phyloP scores from a whole-genome alignment of 1,140 invertebrate genomes.

The Sitophilus oryzae region DNA sequence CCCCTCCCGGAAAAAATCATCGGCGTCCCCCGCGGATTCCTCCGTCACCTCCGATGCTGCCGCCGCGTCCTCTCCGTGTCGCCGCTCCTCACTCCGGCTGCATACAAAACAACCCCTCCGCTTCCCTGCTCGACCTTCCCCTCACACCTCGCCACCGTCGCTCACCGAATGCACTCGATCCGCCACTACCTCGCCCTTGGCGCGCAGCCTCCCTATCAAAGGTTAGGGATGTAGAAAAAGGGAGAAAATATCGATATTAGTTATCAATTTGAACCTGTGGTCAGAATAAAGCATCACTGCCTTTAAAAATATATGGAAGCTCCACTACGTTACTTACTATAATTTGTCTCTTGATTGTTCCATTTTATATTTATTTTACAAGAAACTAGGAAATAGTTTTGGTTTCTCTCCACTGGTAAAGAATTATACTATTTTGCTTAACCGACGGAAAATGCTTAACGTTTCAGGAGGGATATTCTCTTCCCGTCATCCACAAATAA shows the following conservation, averaged over 20 bases:
- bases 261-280: not conserved
- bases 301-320: not conserved
- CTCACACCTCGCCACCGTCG: not conserved
- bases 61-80: not conserved
- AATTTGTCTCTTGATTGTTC: too few species aligned
- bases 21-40: too few species aligned
- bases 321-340: not conserved
- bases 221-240: too few species aligned
- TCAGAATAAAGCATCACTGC: not conserved
- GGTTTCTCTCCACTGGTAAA: too few species aligned
- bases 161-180: conserved; percentile 1
- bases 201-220: conserved; percentile 19
- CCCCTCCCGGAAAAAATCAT: too few species aligned
- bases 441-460: too few species aligned
- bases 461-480: too few species aligned
- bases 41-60: not conserved
- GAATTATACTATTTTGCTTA: too few species aligned
- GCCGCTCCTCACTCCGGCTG: not conserved
- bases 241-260: too few species aligned
- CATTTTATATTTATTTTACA: too few species aligned
- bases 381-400: too few species aligned
- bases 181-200: not conserved
- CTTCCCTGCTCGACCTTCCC: not conserved
- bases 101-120: not conserved
- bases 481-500: too few species aligned